Conservation (phyloP, 2,797 vertebrate species). For the Enteromius anoplus region DNA sequence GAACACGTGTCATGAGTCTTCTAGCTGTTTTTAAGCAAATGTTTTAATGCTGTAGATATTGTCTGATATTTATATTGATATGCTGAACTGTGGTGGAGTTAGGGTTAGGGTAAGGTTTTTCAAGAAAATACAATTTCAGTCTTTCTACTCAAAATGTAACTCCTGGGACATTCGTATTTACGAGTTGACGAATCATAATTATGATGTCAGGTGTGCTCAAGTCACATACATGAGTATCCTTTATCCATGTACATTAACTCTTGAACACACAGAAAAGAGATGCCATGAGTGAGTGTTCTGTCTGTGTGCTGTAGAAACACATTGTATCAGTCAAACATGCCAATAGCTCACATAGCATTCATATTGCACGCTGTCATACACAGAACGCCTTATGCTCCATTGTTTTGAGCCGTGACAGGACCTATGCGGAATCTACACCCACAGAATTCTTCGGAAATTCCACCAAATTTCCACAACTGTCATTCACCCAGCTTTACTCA, state of each 20-base stretch:
- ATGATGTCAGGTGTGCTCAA: too few relatives aligned
- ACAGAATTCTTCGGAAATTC: background rate
- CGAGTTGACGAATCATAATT: too few relatives aligned
- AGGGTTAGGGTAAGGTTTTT: too few relatives aligned
- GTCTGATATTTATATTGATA: slow-evolving; percentile 45
- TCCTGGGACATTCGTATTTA: too few relatives aligned
- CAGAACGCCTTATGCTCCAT: background rate
- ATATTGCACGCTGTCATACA: slow-evolving; percentile 6
- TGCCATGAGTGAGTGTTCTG: background rate
- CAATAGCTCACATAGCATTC: background rate
- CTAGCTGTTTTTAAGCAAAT: background rate
- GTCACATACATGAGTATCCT: background rate
- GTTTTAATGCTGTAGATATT: background rate
- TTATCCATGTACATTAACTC: background rate
- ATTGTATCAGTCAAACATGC: background rate
- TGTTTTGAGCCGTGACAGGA: background rate
- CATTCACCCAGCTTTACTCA: slow-evolving; percentile 25
- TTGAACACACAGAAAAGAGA: background rate
- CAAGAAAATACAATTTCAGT: too few relatives aligned
- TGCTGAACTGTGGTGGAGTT: slow-evolving; percentile 5
- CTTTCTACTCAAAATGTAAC: too few relatives aligned
- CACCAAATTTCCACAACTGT: background rate
- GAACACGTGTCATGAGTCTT: background rate
- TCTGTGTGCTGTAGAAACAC: background rate
- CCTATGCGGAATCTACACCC: slow-evolving; percentile 8